phyloP scores from a whole-genome alignment of 35 echinoderm and acorn worm genomes.

The Amphiura filiformis region DNA sequence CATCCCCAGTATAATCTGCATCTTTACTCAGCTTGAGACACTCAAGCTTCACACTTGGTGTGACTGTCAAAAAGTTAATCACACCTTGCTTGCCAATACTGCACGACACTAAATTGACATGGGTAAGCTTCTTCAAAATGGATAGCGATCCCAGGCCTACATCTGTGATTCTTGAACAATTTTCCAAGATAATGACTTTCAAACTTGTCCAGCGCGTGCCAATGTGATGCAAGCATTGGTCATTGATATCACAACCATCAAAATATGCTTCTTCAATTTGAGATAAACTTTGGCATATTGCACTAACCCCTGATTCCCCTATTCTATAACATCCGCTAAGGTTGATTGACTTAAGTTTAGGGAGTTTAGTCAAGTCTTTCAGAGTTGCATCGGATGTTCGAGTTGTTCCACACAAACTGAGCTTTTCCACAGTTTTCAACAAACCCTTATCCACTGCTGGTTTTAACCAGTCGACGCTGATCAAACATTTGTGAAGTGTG shows the following conservation, averaged over 20 bases:
- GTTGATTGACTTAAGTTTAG: constrained; percentile 16
- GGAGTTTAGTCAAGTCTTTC: neutral
- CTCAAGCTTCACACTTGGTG: neutral
- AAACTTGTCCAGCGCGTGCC: constrained; percentile 24
- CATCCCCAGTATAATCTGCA: neutral
- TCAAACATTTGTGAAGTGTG: constrained; percentile 31
- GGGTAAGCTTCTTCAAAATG: neutral
- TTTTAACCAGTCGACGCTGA: constrained; percentile 39
- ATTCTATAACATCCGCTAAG: constrained; percentile 57
- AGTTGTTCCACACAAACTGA: constrained; percentile 30
- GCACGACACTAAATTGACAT: neutral
- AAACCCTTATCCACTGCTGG: constrained; percentile 7
- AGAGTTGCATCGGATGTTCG: constrained; percentile 29
- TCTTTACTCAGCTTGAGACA: neutral
- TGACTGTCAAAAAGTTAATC: neutral
- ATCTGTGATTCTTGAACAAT: constrained; percentile 15
- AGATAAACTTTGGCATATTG: constrained; percentile 13
- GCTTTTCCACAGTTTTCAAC: constrained; percentile 26
- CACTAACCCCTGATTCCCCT: neutral
- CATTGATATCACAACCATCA: neutral
- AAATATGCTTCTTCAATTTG: constrained; percentile 22
- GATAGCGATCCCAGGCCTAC: constrained; percentile 24
- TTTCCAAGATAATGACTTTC: constrained; percentile 5
- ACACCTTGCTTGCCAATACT: neutral
- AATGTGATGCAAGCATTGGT: constrained; percentile 46